Conservation (phyloP, 2,888 invertebrate genomes). For the Scelioninae gen. 1 region DNA sequence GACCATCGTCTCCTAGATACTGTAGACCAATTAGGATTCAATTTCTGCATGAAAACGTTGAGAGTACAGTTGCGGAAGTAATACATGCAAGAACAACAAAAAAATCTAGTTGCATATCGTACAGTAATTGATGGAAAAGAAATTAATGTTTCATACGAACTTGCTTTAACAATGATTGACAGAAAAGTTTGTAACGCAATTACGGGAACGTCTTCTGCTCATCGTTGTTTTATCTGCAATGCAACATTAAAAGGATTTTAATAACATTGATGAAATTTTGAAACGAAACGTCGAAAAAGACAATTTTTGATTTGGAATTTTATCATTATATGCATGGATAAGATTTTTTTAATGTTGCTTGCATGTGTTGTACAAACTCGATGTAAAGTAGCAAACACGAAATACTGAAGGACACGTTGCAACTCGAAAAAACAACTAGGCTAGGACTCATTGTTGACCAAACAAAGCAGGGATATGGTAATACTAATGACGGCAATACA, state of each 20-base stretch:
- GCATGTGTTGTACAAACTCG: not conserved
- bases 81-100: not conserved
- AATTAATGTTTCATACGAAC: conserved; percentile 15
- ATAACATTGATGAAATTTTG: conserved; percentile 25
- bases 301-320: conserved; percentile 21
- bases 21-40: conserved; percentile 9
- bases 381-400: too few species aligned
- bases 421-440: too few species aligned
- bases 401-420: too few species aligned
- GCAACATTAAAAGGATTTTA: conserved; percentile 11
- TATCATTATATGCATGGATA: conserved; percentile 52
- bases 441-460: too few species aligned
- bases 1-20: conserved; percentile 69
- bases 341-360: conserved; percentile 44
- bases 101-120: not conserved
- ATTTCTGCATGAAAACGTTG: conserved; percentile 54
- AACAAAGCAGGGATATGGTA: too few species aligned
- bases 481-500: too few species aligned
- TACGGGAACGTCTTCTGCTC: conserved; percentile 2
- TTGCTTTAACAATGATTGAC: conserved; percentile 1
- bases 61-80: not conserved
- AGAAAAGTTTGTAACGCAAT: conserved; percentile 11
- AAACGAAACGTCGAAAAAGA: conserved; percentile 9
- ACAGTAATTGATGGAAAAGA: conserved; percentile 31
- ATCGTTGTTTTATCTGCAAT: conserved; percentile 4